Percentiles rank a stretch among this genome's conserved stretches.
phyloP scores from a whole-genome alignment of 2,888 invertebrate species.

The Apantesis nais region DNA sequence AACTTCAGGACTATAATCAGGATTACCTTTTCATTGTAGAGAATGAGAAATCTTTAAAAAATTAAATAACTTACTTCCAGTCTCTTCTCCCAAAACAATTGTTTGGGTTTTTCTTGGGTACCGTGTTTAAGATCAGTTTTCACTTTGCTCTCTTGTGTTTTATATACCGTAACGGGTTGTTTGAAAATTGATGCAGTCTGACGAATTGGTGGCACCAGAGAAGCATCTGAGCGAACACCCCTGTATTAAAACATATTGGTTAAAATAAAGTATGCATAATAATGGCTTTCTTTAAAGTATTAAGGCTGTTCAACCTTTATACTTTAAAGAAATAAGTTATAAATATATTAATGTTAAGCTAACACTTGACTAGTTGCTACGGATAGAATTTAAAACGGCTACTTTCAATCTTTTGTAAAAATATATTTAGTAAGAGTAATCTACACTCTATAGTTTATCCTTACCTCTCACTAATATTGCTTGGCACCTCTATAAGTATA shows the following conservation, averaged over 20 bases:
- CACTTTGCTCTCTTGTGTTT: constrained; percentile 95
- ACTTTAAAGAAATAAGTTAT: no score
- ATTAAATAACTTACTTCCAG: constrained; percentile 76
- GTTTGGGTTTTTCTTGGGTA: constrained; percentile 96
- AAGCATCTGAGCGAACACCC: constrained; percentile 93
- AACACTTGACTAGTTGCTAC: no score
- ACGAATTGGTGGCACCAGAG: constrained; percentile 96
- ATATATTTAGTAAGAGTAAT: neutral
- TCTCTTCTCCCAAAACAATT: constrained; percentile 94
- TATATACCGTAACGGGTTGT: constrained; percentile 98
- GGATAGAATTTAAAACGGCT: no score
- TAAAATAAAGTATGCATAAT: neutral
- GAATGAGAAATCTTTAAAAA: neutral
- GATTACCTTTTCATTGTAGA: neutral
- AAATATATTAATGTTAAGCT: no score
- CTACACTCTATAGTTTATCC: neutral
- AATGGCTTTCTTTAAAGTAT: neutral
- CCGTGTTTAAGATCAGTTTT: constrained; percentile 96
- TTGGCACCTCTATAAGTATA: neutral
- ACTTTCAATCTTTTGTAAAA: neutral
- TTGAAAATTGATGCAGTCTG: constrained; percentile 99
- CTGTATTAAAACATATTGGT: constrained; percentile 70
- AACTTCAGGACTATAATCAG: neutral
- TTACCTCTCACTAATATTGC: neutral
- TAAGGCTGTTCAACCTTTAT: neutral